Conservation (phyloP, 2,888 invertebrate species). For the Gastracanthus pulcherrimus region DNA sequence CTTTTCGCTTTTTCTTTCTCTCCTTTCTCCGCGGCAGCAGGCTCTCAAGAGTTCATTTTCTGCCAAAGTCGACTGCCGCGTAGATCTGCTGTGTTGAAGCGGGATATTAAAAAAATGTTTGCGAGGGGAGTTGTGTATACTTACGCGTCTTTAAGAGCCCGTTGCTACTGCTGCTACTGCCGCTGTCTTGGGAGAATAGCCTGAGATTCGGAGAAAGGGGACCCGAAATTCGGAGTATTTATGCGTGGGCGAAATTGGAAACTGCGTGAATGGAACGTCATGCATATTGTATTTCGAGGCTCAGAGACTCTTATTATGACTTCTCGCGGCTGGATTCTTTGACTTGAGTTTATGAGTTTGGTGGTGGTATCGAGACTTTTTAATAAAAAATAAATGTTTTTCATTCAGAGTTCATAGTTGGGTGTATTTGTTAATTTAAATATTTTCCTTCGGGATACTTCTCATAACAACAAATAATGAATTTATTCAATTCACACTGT, state of each 20-base stretch:
- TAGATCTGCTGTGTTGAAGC: too few species aligned
- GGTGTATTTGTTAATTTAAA: too few species aligned
- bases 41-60: conserved; percentile 52
- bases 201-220: neutral
- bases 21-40: neutral
- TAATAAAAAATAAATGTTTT: neutral
- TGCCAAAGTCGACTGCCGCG: conserved; percentile 9
- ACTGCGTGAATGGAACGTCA: conserved; percentile 19
- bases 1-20: neutral
- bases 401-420: too few species aligned
- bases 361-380: too few species aligned
- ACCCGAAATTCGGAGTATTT: neutral
- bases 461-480: too few species aligned
- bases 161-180: neutral
- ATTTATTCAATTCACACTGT: too few species aligned
- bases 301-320: conserved; percentile 11
- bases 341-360: neutral
- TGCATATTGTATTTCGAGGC: conserved; percentile 9
- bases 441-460: too few species aligned
- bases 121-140: neutral
- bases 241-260: conserved; percentile 28
- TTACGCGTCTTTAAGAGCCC: neutral
- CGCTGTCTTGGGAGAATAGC: neutral
- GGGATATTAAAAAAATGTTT: conserved; percentile 50
- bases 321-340: conserved; percentile 3